Evolutionary conservation across 2,888 invertebrate species (phyloP).

Genomic region (Spilosoma lubricipeda): DNA sequence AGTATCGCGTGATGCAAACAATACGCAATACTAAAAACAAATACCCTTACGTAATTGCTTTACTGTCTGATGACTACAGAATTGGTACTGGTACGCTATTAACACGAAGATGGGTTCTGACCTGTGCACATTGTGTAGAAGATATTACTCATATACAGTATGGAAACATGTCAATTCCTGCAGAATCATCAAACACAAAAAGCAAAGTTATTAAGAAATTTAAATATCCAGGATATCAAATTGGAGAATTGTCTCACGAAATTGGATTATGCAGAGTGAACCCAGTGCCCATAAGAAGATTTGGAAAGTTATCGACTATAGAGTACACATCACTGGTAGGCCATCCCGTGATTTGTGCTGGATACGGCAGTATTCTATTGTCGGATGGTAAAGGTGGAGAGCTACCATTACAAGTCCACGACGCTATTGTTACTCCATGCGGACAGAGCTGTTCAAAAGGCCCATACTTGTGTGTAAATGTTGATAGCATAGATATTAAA

Average conservation of each 20-base stretch:
- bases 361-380: no score
- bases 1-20: background rate
- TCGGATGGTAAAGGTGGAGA: conserved; percentile 1
- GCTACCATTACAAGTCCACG: background rate
- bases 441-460: background rate
- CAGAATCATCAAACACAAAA: background rate
- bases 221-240: conserved; percentile 7
- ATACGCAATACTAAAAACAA: background rate
- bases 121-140: conserved; percentile 10
- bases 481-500: background rate
- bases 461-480: background rate
- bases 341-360: no score
- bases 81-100: conserved; percentile 9
- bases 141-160: conserved; percentile 11
- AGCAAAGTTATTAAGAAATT: background rate
- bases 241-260: background rate
- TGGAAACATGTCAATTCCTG: conserved; percentile 6
- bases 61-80: conserved; percentile 6
- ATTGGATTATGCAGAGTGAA: conserved; percentile 7
- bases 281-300: background rate
- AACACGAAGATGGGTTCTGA: conserved; percentile 9
- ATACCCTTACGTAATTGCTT: conserved; percentile 8
- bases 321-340: background rate
- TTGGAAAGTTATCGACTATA: conserved; percentile 3
- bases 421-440: background rate